phyloP scores from a whole-genome alignment of 2,113 vertebrate species.

The Notarius quadriscutis region DNA sequence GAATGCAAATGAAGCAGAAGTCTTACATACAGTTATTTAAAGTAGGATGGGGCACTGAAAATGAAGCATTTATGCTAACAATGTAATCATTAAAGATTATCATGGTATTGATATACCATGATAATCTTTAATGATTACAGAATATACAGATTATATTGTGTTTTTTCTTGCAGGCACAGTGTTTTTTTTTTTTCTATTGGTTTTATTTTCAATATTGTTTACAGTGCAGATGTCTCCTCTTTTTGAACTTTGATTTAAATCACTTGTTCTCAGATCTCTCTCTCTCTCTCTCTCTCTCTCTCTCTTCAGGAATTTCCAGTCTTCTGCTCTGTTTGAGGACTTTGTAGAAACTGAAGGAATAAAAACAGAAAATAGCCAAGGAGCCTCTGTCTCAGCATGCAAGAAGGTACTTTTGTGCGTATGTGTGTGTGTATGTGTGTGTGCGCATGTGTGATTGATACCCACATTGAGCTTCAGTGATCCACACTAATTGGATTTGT shows the following conservation, averaged over 20 bases:
- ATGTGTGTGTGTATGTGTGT: constrained; percentile 19
- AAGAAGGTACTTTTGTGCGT: constrained; percentile 82
- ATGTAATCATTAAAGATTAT: background rate
- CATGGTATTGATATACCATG: background rate
- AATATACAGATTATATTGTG: background rate
- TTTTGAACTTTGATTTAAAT: background rate
- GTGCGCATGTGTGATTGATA: constrained; percentile 11
- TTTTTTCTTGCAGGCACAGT: too few species aligned
- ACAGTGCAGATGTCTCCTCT: background rate
- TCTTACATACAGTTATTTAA: background rate
- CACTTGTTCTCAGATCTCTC: background rate
- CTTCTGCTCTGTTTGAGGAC: constrained; percentile 83
- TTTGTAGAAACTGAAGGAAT: constrained; percentile 63
- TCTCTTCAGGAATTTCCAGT: constrained; percentile 79
- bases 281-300: constrained; percentile 44
- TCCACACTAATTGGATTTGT: constrained; percentile 1
- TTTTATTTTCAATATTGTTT: background rate
- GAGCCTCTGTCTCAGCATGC: constrained; percentile 85
- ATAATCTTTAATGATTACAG: too few species aligned
- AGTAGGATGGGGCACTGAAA: background rate
- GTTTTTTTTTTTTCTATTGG: background rate
- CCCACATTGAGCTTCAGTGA: background rate
- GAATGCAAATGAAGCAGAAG: background rate
- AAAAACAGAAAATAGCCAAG: constrained; percentile 73
- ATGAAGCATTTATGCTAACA: background rate